Evolutionary conservation across 2,888 invertebrate genomes (phyloP), one percentile per base, ranked within the genome.

Genomic region (Cheilosia vulpina): DNA sequence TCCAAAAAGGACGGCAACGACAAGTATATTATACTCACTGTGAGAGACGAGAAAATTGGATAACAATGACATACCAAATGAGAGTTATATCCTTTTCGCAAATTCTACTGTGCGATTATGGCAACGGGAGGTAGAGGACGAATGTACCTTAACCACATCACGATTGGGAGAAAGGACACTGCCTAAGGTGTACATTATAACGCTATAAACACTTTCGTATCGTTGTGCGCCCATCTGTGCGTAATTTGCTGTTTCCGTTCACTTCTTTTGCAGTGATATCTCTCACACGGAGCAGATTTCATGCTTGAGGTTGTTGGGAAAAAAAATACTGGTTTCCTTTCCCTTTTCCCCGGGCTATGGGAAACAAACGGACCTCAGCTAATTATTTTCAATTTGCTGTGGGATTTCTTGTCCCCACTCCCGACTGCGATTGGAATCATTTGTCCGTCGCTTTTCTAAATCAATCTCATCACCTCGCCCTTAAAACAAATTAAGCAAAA

Each of bases 41-140:
- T 79, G 69, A 80, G 79, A 69, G 58, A 71, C 21, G 63, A 55
- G 76, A 76, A 80, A 85, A 85, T 85, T 80, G 80, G 80, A 76
- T 71, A 80, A 76, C 76, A 85, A 85, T 85, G 84, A 80, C 76
- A 71, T 38, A 60, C 52, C 71, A 31, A 80, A 76, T 71, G 80
- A 75, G 75, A 76, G 71, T 76, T 76, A 62, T 80, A 80, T 71
- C 75, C 72, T 83, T 52, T 73, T 72, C 55, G 66, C 41, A 62
- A 66, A 82, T 77, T 77, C 77, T 77, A 55, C 77, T 77, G 72
- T 57, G 41, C 62, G 73, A 79, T 58, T 63, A 21, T 21, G 41
- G 11, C n/a, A 17, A 6, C 19, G 19, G n/a, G 24, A 55, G n/a
- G 45, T n/a, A 41, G 4, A 15, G 9, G 15, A 31, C 19, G 57